Evolutionary conservation across 2,797 vertebrate species (phyloP), one percentile per base, ranked within the genome.

Genomic region (Diglossa cyanea): DNA sequence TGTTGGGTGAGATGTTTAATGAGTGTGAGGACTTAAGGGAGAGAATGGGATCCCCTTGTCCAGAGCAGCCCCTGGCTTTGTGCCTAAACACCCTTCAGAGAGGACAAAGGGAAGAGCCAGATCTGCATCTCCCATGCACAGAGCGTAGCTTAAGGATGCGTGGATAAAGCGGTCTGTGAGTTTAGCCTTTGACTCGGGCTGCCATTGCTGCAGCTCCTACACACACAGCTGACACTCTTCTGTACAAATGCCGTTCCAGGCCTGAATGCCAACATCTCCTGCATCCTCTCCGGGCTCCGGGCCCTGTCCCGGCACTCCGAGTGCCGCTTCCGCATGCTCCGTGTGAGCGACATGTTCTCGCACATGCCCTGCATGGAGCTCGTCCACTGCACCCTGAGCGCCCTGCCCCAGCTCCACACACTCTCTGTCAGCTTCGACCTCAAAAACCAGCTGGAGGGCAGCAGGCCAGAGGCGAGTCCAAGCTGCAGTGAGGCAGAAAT

Each of bases 391-490:
- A 54, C 98, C 70, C 95, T 98, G 48, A 94, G 97, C 13, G 96
- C 95, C 86, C 90, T 98, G 85, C 98, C 98, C 26, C 91, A 94
- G 55, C 97, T 98, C 68, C 96, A 80, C 75, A 96, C 93, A 0
- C 97, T 98, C 48, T 97, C 97, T 0, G 79, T 98, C 92, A 98
- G 98, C 95, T 98, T 98, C 1, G 98, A 98, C 88, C 97, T 98
- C 93, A 98, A 97, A 90, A 97, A 96, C 74, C 97, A 97, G 62
- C 94, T 96, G 37, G 98, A 98, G n/a, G 95, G 92, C 61, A 96
- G 87, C 87, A 83, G 78, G 71, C 87, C 88, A 26, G 95, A 96
- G 70, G 96, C 70, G 26, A 97, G 68, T 51, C 72, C 88, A 55
- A 77, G 30, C 67, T 95, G 70, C 91, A 94, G 92, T 1, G 72